Base-by-base conservation (phyloP, 2,888 invertebrate species). In the Tetranychus truncatus region DNA sequence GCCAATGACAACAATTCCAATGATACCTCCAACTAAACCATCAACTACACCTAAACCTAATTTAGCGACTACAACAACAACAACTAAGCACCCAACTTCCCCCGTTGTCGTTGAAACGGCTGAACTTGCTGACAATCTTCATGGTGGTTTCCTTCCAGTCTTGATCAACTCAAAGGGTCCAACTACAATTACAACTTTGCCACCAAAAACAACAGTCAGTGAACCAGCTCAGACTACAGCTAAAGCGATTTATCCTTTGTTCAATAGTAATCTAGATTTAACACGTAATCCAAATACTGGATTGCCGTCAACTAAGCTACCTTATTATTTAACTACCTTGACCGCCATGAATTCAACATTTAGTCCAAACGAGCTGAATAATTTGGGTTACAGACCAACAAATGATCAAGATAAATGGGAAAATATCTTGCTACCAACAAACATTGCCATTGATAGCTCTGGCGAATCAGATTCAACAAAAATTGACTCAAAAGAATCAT, bases 381-480 rank as follows among this genome's bases (percentile, higher is more conserved):
- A 69, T 69, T 69, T 69, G 11, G 69, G 69, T 24, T 69, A 69
- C 21, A 18, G 34, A 20, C 69, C 69, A 21, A 69, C 69, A 20
- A 69, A 21, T 69, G 69, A 69, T 69, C 69, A 69, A 69, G 21
- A 69, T 69, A 24, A 69, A 24, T 69, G 69, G 69, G 69, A 69
- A 20, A 24, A 69, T 21, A 24, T 20, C 15, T 55, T 55, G 15
- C 6, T 55, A 55, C 55, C 55, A 15, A 15, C 55, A 55, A 55
- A 55, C 6, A 55, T 6, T 9, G 55, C 11, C 9, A 55, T 4
- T 7, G 55, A 55, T 0, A 55, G 5, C 7, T 55, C 55, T 20
- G 69, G 20, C 4, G 69, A 24, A 24, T 7, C 21, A 20, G 69
- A 69, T 69, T 5, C 21, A 18, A 69, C 20, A 4, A 69, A 69